These are phyloP conservation scores for Acrossocheilus wenchowensis DNA, from an alignment of 2,797 vertebrate genomes.

Conservation along the genomic window DNA sequence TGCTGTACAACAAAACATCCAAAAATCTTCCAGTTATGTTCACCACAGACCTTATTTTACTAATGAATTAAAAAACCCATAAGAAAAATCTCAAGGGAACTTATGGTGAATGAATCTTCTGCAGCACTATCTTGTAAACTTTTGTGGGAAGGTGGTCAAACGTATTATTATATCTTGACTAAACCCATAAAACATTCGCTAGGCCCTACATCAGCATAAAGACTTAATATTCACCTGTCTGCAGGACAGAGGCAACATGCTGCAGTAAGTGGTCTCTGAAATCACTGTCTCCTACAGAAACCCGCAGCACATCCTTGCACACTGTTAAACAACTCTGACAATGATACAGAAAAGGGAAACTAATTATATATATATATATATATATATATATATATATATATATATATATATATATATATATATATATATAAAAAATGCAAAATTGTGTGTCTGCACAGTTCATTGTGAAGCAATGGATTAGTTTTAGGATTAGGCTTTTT, in stretches of 20 bases:
- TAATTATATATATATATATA: no score
- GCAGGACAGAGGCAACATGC: constrained; percentile 78
- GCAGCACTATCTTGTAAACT: background rate
- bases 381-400: no score
- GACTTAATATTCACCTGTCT: constrained; percentile 76
- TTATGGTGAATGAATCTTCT: background rate
- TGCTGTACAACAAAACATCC: background rate
- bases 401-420: no score
- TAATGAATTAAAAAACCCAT: background rate
- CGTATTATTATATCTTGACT: constrained; percentile 1
- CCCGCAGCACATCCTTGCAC: constrained; percentile 85
- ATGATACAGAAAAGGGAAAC: constrained; percentile 6
- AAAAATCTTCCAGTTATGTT: background rate
- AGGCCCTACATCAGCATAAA: background rate
- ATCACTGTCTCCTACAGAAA: constrained; percentile 80
- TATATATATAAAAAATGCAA: background rate
- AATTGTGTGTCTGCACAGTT: background rate
- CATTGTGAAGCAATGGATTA: background rate
- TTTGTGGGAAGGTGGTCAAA: background rate
- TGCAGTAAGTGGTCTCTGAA: constrained; percentile 85
- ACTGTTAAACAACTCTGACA: constrained; percentile 83
- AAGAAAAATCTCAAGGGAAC: background rate
- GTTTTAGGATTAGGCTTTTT: background rate
- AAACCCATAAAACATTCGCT: background rate
- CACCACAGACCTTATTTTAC: background rate